Evolutionary conservation across 2,888 invertebrate species (phyloP).

Genomic region (Neuroscelio doddi): DNA sequence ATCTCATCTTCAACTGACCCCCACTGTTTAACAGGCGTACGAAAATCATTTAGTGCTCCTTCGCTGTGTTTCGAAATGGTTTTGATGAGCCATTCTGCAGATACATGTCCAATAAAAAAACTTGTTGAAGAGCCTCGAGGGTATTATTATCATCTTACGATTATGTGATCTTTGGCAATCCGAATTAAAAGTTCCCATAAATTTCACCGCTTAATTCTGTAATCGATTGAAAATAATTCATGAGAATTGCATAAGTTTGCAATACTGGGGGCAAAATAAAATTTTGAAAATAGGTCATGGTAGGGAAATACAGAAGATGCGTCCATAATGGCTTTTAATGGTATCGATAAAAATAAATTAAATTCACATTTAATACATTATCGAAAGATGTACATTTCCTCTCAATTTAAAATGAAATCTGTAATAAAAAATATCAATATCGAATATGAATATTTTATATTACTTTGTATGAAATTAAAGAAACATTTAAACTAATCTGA

Average conservation of each 20-base stretch:
- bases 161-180: conserved; percentile 29
- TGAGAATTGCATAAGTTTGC: conserved; percentile 13
- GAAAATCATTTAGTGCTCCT: conserved; percentile 35
- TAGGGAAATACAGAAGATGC: too few species aligned
- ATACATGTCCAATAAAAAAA: conserved; percentile 14
- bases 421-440: too few species aligned
- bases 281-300: not conserved
- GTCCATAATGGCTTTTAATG: too few species aligned
- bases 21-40: conserved; percentile 19
- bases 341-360: too few species aligned
- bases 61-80: conserved; percentile 30
- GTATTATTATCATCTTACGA: conserved; percentile 32
- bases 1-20: conserved; percentile 37
- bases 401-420: not conserved
- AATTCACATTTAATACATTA: too few species aligned
- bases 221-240: conserved; percentile 27
- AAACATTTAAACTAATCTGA: too few species aligned
- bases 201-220: conserved; percentile 26
- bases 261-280: conserved; percentile 3
- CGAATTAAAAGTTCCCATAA: conserved; percentile 24
- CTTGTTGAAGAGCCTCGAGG: conserved; percentile 24
- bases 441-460: too few species aligned
- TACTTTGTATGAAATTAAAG: too few species aligned
- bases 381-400: too few species aligned
- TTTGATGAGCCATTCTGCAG: conserved; percentile 9